Evolutionary conservation across 2,888 invertebrate species (phyloP).

Genomic region (Eristalis arbustorum): DNA sequence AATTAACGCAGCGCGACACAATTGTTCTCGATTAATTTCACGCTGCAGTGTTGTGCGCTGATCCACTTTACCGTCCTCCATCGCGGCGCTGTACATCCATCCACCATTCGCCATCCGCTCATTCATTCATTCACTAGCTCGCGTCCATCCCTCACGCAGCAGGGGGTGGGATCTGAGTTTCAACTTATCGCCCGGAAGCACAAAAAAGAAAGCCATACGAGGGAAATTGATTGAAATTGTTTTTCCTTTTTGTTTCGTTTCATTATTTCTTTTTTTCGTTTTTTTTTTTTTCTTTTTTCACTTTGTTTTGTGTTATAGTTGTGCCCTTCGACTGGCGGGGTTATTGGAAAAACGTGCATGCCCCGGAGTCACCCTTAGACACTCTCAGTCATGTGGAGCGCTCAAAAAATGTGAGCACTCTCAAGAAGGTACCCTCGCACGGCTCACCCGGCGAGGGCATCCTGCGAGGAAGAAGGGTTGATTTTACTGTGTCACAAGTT

Average conservation of each 20-base stretch:
- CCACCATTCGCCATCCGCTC: not conserved
- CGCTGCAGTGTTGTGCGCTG: slow-evolving; percentile 67
- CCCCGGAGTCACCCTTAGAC: slow-evolving; percentile 55
- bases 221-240: slow-evolving; percentile 69
- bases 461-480: slow-evolving; percentile 61
- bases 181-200: slow-evolving; percentile 48
- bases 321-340: not conserved
- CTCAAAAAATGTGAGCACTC: slow-evolving; percentile 45
- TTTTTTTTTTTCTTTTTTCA: not conserved
- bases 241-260: slow-evolving; percentile 43
- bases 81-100: slow-evolving; percentile 7
- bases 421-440: slow-evolving; percentile 31
- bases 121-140: slow-evolving; percentile 1
- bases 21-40: slow-evolving; percentile 70
- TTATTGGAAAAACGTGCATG: slow-evolving; percentile 66
- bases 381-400: slow-evolving; percentile 54
- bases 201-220: slow-evolving; percentile 14
- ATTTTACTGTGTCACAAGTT: slow-evolving; percentile 68
- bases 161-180: slow-evolving; percentile 58
- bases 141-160: slow-evolving; percentile 56
- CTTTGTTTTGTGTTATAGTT: not conserved
- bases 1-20: slow-evolving; percentile 70
- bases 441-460: not conserved
- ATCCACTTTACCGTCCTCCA: slow-evolving; percentile 50
- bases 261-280: slow-evolving; percentile 12